Evolutionary conservation across 1,140 invertebrate genomes (phyloP), one percentile per base, ranked within the genome.

Genomic region (Sitobion miscanthi): DNA sequence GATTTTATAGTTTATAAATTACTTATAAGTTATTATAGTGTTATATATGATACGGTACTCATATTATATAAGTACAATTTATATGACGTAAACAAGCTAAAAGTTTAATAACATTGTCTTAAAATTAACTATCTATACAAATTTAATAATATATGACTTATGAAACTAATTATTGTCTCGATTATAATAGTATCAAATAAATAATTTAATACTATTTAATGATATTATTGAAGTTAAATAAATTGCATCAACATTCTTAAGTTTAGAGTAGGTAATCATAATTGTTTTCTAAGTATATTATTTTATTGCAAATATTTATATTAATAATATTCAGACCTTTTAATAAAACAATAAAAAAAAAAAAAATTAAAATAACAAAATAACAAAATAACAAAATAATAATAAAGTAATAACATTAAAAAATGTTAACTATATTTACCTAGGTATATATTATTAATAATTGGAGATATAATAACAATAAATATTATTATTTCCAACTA

Each of bases 111-210:
- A 69, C 62, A 62, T 69, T 77, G 35, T 21, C 47, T 52, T 88
- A 90, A 90, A 62, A 62, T 38, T 90, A 62, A 42, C 54, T 62
- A 83, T 92, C 14, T n/a, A 47, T 82, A 82, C 21, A 91, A 38
- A 57, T 89, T 30, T 38, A 89, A 89, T 57, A 69, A 49, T 69
- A 90, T 62, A 90, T 42, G 54, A 38, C 90, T 92, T 92, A 92
- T 20, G 14, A 21, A 47, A 52, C 69, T 83, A 92, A 83, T 92
- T 92, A 92, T 92, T 92, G 90, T 92, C 90, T 77, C 30, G 62
- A 77, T 82, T 82, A 91, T 83, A 35, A 47, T 91, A 91, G 45
- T 91, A 47, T 35, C n/a, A 77, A 30, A 69, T 47, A 77, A 52
- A 17, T 57, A 49, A 49, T 83, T 77, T 52, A 35, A 52, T 45